A percentile compares a stretch with the other conserved stretches of the same genome.
phyloP scores from a whole-genome alignment of 1,140 invertebrate species.

The Calliopsis andreniformis region DNA sequence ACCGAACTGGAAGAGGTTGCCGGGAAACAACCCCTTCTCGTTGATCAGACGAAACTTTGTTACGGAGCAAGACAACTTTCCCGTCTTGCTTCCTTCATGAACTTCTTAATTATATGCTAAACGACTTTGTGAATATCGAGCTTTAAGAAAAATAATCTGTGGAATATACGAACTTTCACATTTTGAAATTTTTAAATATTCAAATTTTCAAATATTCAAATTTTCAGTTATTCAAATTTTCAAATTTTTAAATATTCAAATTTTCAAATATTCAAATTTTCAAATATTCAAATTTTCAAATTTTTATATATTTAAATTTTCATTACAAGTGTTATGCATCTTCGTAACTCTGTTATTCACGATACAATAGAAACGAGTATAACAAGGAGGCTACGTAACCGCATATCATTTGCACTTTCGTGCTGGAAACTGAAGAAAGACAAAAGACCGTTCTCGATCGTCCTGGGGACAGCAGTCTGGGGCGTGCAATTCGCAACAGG shows the following conservation, averaged over 20 bases:
- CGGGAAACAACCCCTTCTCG: conserved; percentile 27
- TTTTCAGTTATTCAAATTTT: too few species aligned
- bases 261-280: too few species aligned
- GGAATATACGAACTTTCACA: neutral
- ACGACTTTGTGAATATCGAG: neutral
- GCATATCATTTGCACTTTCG: conserved; percentile 16
- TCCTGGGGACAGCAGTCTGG: conserved; percentile 17
- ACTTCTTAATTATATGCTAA: neutral
- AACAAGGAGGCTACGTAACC: neutral
- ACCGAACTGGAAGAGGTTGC: conserved; percentile 19
- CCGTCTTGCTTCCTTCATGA: neutral
- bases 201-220: too few species aligned
- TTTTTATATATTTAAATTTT: neutral
- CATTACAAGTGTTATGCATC: neutral
- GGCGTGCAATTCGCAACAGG: conserved; percentile 34
- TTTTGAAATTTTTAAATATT: too few species aligned
- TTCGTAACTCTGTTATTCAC: conserved; percentile 11
- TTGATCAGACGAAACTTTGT: conserved; percentile 30
- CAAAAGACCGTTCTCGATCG: conserved; percentile 52
- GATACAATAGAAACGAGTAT: neutral
- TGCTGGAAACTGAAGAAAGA: conserved; percentile 27
- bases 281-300: too few species aligned
- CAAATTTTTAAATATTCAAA: too few species aligned
- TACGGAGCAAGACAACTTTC: conserved; percentile 23
- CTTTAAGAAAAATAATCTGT: neutral